A percentile compares a stretch with the other conserved stretches of the same genome.
These are phyloP conservation scores for Pelobates fuscus DNA, from an alignment of 2,113 vertebrate species.

Conservation along the genomic window DNA sequence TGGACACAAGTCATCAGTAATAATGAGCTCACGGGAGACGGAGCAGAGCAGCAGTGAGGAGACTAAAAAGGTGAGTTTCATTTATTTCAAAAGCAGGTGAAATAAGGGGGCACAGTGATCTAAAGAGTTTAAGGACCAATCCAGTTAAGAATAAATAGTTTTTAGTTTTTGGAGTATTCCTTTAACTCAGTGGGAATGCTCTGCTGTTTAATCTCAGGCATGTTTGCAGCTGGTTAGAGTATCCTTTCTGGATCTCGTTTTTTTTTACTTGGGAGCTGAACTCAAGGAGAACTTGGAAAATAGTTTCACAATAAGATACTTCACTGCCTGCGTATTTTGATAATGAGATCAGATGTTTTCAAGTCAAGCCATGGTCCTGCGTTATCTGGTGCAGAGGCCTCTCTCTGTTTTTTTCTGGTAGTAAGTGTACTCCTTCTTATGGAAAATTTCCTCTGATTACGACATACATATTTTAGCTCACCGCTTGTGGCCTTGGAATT, in stretches of 20 bases:
- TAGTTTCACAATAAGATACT: slow-evolving; percentile 28
- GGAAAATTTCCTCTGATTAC: slow-evolving; percentile 33
- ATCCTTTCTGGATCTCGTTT: background rate
- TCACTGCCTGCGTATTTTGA: slow-evolving; percentile 41
- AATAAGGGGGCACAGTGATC: too few relatives aligned
- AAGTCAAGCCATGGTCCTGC: slow-evolving; percentile 23
- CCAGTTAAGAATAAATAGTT: too few relatives aligned
- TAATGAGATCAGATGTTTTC: slow-evolving; percentile 44
- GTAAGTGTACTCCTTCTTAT: background rate
- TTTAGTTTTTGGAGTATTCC: too few relatives aligned
- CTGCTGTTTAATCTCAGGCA: background rate
- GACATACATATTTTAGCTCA: slow-evolving; percentile 20
- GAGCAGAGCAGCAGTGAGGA: too few relatives aligned
- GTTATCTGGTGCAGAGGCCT: slow-evolving; percentile 21
- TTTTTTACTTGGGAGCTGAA: slow-evolving; percentile 19
- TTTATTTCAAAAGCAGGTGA: too few relatives aligned
- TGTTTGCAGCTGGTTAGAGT: background rate
- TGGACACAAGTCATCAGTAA: too few relatives aligned
- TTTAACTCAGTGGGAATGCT: background rate
- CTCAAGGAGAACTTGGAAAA: slow-evolving; percentile 23
- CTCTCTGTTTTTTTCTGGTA: slow-evolving; percentile 1
- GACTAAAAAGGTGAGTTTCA: too few relatives aligned
- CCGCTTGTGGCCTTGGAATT: slow-evolving; percentile 5
- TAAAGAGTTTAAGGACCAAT: too few relatives aligned
- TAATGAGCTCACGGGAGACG: too few relatives aligned